Conservation (phyloP, 30 jellyfish, hydroid and myxozoan species). For the Pelagia noctiluca region DNA sequence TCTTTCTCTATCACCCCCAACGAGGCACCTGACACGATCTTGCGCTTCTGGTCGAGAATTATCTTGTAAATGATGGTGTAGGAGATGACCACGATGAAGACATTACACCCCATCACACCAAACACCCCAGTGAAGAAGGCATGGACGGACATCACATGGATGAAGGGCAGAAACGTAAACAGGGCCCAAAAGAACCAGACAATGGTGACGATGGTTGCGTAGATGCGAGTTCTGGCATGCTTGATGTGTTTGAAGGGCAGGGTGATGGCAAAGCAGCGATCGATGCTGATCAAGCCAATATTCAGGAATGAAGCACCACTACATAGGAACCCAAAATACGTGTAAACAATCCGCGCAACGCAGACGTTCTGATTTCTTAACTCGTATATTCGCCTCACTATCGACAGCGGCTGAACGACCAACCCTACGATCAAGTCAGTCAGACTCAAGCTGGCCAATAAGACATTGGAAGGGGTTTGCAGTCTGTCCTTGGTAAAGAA, state of each 20-base stretch:
- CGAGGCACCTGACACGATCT: neutral
- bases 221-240: conserved; percentile 26
- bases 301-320: conserved; percentile 67
- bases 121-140: conserved; percentile 42
- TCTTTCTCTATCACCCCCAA: neutral
- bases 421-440: conserved; percentile 60
- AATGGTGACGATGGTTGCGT: neutral
- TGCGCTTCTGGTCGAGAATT: conserved; percentile 31
- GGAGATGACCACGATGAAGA: conserved; percentile 34
- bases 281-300: conserved; percentile 46
- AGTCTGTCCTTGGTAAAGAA: conserved; percentile 20
- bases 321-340: conserved; percentile 53
- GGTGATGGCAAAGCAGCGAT: conserved; percentile 52
- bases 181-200: conserved; percentile 56
- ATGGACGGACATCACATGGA: conserved; percentile 27
- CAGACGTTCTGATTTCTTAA: conserved; percentile 20
- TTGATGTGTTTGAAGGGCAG: conserved; percentile 48
- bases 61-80: conserved; percentile 33
- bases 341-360: conserved; percentile 25
- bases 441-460: conserved; percentile 62
- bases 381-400: conserved; percentile 51
- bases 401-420: conserved; percentile 56
- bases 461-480: conserved; percentile 47
- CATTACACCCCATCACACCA: conserved; percentile 26
- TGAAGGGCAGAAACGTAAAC: conserved; percentile 53